A percentile compares a stretch with the other conserved stretches of the same genome.
phyloP scores from a whole-genome alignment of 92 coral and sea anemone species.

The Pocillopora meandrina region DNA sequence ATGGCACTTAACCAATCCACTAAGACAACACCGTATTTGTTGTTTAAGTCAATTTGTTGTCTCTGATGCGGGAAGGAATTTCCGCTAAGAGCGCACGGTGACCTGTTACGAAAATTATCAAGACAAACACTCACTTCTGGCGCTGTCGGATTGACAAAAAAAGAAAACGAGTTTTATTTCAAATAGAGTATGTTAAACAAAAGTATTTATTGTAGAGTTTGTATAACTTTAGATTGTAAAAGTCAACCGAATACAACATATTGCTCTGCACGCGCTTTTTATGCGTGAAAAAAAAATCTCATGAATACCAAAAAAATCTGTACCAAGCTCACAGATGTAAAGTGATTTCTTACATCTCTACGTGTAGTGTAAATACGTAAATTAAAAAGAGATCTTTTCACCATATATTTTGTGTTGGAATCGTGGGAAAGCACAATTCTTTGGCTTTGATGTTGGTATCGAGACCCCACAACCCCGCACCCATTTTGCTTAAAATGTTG shows the following conservation, averaged over 20 bases:
- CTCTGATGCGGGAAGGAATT: not conserved
- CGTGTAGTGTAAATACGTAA: slow-evolving; percentile 5
- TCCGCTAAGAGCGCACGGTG: not conserved
- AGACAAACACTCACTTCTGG: not conserved
- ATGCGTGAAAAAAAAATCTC: not conserved
- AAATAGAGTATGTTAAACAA: not conserved
- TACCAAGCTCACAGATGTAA: not conserved
- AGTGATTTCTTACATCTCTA: not conserved
- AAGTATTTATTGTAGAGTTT: slow-evolving; percentile 1
- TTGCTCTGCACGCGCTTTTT: not conserved
- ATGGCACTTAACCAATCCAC: too few species aligned
- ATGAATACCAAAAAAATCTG: too few species aligned
- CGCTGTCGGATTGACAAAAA: too few species aligned
- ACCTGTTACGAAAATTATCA: not conserved
- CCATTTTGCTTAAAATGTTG: too few species aligned
- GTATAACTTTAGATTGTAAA: not conserved
- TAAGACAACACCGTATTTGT: not conserved
- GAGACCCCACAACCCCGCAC: not conserved
- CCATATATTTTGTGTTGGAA: too few species aligned
- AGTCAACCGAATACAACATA: not conserved
- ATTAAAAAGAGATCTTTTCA: too few species aligned
- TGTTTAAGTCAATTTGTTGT: not conserved
- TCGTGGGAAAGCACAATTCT: not conserved
- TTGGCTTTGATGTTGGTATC: not conserved
- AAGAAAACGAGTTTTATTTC: too few species aligned